Base-by-base conservation (phyloP, 1,140 invertebrate genomes). In the Arion vulgaris region DNA sequence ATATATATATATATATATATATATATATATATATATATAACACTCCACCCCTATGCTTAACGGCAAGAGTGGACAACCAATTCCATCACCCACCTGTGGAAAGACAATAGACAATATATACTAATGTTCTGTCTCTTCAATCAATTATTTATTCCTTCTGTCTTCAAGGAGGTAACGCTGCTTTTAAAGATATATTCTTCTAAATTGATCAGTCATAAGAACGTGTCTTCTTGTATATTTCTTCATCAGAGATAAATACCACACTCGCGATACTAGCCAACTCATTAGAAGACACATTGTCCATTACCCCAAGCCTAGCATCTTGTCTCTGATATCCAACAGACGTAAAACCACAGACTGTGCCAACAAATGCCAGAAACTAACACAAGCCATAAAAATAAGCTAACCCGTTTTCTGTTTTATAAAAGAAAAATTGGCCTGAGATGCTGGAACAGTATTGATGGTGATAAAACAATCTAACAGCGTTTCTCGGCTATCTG, bases 391-490 rank as follows among this genome's bases (percentile, higher is more conserved):
- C 4, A 66, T 66, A 28, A 66, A 66, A 66, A 66, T 23, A 66
- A 26, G 51, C 7, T 57, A 66, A 66, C 62, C 4, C 62, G n/a
- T 32, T 32, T 32, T 66, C 7, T 17, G 53, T 57, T 49, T 19
- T 19, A 19, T 49, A 49, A 9, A 49, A 15, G 57, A n/a, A 57
- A 57, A 57, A 15, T 36, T 71, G 39, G 38, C 9, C 38, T 7
- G 36, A 13, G 38, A 39, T 28, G 41, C 71, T 39, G 38, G 71
- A 73, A 26, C 71, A 2, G 26, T 73, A 73, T 73, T 38, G 49
- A 34, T 53, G 74, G 74, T 51, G 74, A 49, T 76, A 66, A 78
- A 78, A 78, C 34, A 62, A 78, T 62, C 76, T 28, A 78, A 53
- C 34, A 34, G 32, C 51, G 57, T 45, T 34, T 32, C 45, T 17